Evolutionary conservation across 2,113 vertebrate species (phyloP).

Genomic region (Aegotheles bennettii): DNA sequence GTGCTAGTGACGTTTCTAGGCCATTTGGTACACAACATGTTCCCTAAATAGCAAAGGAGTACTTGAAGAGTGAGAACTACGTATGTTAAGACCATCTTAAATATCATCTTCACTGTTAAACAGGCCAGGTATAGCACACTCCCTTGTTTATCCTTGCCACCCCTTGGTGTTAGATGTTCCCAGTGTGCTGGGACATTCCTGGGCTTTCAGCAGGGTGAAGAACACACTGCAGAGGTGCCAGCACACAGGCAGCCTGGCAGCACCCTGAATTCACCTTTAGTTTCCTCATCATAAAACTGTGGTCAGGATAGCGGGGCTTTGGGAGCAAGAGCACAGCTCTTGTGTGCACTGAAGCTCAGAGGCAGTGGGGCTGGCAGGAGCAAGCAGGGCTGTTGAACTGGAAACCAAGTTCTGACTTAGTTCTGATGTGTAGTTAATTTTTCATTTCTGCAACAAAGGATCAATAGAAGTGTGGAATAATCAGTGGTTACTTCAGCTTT

Average conservation of each 20-base stretch:
- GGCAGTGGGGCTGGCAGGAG: not conserved
- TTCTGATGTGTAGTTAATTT: not conserved
- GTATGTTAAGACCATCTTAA: not conserved
- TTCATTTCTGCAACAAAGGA: not conserved
- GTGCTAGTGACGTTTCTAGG: not conserved
- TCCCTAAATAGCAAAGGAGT: not conserved
- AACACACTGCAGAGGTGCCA: accelerated
- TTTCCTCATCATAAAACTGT: not conserved
- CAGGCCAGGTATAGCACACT: not conserved
- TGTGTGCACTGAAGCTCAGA: not conserved
- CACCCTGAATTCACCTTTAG: not conserved
- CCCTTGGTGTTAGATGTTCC: not conserved
- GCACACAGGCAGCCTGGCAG: not conserved
- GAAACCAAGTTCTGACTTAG: not conserved
- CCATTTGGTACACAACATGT: not conserved
- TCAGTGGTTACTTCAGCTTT: not conserved
- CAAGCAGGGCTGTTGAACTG: not conserved
- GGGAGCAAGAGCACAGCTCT: not conserved
- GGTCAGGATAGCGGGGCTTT: not conserved
- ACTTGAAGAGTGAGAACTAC: conserved; percentile 20
- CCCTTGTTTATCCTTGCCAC: not conserved
- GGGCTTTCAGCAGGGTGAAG: not conserved
- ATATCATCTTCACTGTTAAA: not conserved
- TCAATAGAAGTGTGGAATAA: not conserved
- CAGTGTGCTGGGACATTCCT: not conserved